Base-by-base conservation (phyloP, 2,888 invertebrate genomes). In the Dryobota labecula region DNA sequence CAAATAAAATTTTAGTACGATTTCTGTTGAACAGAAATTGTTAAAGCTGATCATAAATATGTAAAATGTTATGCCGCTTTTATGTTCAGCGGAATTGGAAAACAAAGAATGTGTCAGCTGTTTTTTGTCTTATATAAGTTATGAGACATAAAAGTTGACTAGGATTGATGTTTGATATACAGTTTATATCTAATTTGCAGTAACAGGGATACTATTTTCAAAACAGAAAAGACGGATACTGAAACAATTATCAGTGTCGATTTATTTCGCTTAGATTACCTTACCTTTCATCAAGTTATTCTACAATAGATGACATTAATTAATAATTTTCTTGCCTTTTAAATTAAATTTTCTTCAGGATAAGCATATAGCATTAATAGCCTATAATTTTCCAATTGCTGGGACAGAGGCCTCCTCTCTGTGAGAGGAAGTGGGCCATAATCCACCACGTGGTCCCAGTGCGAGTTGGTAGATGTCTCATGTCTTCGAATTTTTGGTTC, bases 21-120 rank as follows among this genome's bases (percentile, higher is more conserved):
- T 73, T 85, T 76, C 58, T 74, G 54, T 83, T 76, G 71, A 70
- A 73, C 56, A 63, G 63, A 56, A 67, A 82, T 73, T 77, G 65
- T 49, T 49, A 36, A 60, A 71, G 73, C 63, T 58, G 33, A 53
- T 62, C 71, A 66, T 72, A 70, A 79, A 80, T 73, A 62, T 65
- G 60, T 78, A 64, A 78, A 72, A 53, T 72, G 47, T 57, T 57
- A 27, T 57, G 63, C 2, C 41, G 27, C 49, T 78, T 58, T 67
- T 61, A 61, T 72, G 43, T 27, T 24, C 0, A 53, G 33, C 15
- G 11, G 43, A 38, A 70, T 56, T 47, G 57, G 54, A 27, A 78
- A 82, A 67, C 58, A 47, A 51, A 41, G 36, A 60, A 49, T 62
- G 56, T 27, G 20, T 43, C 20, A 24, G 47, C 45, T 64, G 41